Percentiles rank a stretch among this genome's conserved stretches.
Conservation (phyloP, 2,113 vertebrate genomes). For the Natator depressus region DNA sequence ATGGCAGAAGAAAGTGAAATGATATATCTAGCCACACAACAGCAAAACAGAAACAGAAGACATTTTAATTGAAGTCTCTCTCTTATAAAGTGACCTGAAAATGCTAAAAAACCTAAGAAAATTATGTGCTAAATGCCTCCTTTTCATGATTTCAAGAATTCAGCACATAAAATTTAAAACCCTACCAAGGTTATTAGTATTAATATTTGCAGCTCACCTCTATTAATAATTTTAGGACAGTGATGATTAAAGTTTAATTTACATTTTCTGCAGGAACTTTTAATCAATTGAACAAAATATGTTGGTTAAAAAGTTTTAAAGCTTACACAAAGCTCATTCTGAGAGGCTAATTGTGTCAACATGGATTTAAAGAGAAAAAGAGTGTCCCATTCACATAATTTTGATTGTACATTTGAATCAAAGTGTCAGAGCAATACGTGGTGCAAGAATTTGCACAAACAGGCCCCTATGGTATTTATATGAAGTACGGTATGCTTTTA, state of each 20-base stretch:
- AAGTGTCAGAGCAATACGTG: neutral
- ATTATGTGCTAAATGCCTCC: neutral
- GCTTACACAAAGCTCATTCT: neutral
- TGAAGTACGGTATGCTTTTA: neutral
- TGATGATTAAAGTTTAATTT: neutral
- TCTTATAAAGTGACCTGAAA: constrained; percentile 26
- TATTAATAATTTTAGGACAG: neutral
- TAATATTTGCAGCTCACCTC: neutral
- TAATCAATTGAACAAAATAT: constrained; percentile 20
- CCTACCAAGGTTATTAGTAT: neutral
- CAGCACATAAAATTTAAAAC: neutral
- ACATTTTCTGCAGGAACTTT: neutral
- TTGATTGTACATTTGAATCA: neutral
- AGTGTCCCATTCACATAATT: neutral
- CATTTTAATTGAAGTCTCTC: neutral
- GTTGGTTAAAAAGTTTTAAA: neutral
- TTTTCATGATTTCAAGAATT: constrained; percentile 3
- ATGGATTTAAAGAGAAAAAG: neutral
- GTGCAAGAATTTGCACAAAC: constrained; percentile 9
- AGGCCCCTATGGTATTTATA: neutral
- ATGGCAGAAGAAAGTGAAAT: constrained; percentile 25
- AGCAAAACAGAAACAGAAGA: constrained; percentile 12
- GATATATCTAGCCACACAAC: neutral
- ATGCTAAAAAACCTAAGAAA: neutral
- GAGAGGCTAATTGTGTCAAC: neutral